These are phyloP conservation scores for Eumerus sabulonum DNA, from an alignment of 2,888 invertebrate species.

Conservation along the genomic window DNA sequence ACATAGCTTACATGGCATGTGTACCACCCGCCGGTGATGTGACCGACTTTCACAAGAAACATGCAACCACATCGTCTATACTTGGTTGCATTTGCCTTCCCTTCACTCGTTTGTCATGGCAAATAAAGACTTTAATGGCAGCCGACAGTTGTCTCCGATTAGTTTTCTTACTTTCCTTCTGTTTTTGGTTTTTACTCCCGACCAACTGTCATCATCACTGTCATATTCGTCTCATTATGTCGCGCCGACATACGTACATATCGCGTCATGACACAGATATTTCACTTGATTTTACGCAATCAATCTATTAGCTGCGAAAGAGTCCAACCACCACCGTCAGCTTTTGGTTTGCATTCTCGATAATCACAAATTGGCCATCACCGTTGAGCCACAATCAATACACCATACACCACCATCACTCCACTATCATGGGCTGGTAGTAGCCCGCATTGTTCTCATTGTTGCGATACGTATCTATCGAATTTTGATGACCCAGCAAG, in stretches of 20 bases:
- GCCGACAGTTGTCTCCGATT: constrained; percentile 42
- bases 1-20: constrained; percentile 9
- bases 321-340: constrained; percentile 13
- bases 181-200: neutral
- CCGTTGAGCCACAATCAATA: neutral
- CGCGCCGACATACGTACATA: constrained; percentile 27
- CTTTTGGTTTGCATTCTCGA: neutral
- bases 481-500: constrained; percentile 53
- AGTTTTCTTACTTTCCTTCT: too few relatives aligned
- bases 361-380: constrained; percentile 46
- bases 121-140: constrained; percentile 52
- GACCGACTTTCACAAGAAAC: constrained; percentile 21
- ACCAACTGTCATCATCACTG: constrained; percentile 25
- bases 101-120: constrained; percentile 22
- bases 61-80: constrained; percentile 16
- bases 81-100: constrained; percentile 12
- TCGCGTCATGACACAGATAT: constrained; percentile 22
- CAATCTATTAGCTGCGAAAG: constrained; percentile 71
- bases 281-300: constrained; percentile 64
- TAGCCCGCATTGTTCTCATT: too few relatives aligned
- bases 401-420: neutral
- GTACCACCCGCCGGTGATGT: neutral
- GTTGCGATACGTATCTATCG: constrained; percentile 27
- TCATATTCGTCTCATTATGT: constrained; percentile 4
- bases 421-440: neutral